phyloP scores from a whole-genome alignment of 2,797 vertebrate species.

The Borostomias antarcticus region DNA sequence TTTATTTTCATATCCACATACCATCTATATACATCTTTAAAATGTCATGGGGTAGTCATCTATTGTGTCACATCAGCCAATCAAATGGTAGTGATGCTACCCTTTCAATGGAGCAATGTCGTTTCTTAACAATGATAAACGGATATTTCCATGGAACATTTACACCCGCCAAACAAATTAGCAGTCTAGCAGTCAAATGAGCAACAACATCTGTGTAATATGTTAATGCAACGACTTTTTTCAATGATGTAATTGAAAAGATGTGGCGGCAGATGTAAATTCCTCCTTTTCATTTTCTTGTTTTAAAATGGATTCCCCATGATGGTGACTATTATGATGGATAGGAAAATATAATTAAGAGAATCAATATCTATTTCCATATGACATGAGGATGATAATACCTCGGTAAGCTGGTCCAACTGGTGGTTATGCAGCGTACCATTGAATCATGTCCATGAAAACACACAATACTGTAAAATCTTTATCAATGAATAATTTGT shows the following conservation, averaged over 20 bases:
- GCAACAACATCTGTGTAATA: slow-evolving; percentile 82
- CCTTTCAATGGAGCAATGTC: slow-evolving; percentile 50
- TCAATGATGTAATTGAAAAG: slow-evolving; percentile 71
- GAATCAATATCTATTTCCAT: slow-evolving; percentile 82
- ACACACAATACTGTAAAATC: slow-evolving; percentile 15
- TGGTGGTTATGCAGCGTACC: slow-evolving; percentile 65
- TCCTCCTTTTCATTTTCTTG: slow-evolving; percentile 74
- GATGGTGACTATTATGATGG: slow-evolving; percentile 78
- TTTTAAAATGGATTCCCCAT: slow-evolving; percentile 70
- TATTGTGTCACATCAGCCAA: slow-evolving; percentile 34
- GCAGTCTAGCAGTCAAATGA: slow-evolving; percentile 94
- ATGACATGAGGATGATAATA: slow-evolving; percentile 71
- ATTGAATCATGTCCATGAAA: slow-evolving; percentile 39
- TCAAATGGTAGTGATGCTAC: slow-evolving; percentile 42
- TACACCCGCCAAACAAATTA: slow-evolving; percentile 86
- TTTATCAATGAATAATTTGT: slow-evolving; percentile 47
- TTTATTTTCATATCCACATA: slow-evolving; percentile 2
- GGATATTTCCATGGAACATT: slow-evolving; percentile 66
- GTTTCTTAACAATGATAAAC: slow-evolving; percentile 72
- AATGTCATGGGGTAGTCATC: neutral
- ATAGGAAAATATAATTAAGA: slow-evolving; percentile 88
- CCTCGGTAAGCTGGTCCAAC: slow-evolving; percentile 60
- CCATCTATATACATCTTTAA: neutral
- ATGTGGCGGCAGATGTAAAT: slow-evolving; percentile 88
- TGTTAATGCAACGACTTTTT: slow-evolving; percentile 76